These are phyloP conservation scores for Tipula confusa DNA, from an alignment of 2,888 invertebrate genomes.

Conservation along the genomic window DNA sequence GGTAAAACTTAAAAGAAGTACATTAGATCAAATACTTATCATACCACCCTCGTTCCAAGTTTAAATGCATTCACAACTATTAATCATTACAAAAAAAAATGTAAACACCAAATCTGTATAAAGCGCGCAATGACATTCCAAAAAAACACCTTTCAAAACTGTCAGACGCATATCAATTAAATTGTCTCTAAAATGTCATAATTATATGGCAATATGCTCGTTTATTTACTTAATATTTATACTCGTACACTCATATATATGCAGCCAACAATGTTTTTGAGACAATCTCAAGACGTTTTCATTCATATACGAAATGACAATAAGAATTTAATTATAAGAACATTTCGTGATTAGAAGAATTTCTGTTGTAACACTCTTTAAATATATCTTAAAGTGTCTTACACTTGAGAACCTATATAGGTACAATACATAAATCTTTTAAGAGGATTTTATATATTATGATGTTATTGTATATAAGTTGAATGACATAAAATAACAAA, in stretches of 20 bases:
- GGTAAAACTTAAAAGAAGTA: too few relatives aligned
- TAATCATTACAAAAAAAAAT: background rate
- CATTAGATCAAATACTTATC: too few relatives aligned
- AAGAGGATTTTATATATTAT: constrained; percentile 5
- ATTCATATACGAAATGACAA: constrained; percentile 15
- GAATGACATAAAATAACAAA: constrained; percentile 6
- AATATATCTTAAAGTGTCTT: background rate
- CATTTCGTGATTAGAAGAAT: constrained; percentile 12
- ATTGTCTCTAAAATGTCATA: constrained; percentile 1
- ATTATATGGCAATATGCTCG: background rate
- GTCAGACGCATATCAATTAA: constrained; percentile 8
- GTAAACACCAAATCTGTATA: background rate
- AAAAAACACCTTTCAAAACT: background rate
- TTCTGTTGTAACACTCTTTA: background rate
- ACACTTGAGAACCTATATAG: background rate
- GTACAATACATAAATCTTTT: background rate
- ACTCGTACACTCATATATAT: background rate
- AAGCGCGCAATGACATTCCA: background rate
- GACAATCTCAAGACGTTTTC: background rate
- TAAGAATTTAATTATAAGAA: constrained; percentile 25
- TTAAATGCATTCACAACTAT: background rate
- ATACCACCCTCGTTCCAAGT: too few relatives aligned
- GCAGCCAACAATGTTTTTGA: background rate
- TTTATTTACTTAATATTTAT: background rate
- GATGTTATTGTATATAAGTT: background rate